These are phyloP conservation scores for Gallinago jamesoni DNA, from an alignment of 2,113 vertebrate species.

Conservation along the genomic window DNA sequence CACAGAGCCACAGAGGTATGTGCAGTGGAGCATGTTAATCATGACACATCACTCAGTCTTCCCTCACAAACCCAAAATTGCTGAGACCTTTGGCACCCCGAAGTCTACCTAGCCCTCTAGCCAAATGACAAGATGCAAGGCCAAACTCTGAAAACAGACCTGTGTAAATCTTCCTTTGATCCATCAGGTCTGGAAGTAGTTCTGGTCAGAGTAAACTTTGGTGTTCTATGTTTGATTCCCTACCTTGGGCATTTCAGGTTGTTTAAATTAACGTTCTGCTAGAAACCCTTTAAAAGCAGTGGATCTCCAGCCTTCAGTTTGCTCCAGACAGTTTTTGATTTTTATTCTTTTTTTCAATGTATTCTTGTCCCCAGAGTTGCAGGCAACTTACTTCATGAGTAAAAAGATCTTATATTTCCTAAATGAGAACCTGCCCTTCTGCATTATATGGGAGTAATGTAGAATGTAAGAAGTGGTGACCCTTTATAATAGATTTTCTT, in stretches of 20 bases:
- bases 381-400: neutral
- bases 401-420: neutral
- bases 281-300: neutral
- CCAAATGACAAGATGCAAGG: neutral
- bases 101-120: neutral
- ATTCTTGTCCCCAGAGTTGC: neutral
- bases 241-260: neutral
- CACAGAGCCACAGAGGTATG: neutral
- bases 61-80: neutral
- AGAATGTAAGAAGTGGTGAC: neutral
- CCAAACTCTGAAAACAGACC: neutral
- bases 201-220: neutral
- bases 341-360: neutral
- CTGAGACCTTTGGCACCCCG: neutral
- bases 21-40: neutral
- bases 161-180: neutral
- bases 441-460: neutral
- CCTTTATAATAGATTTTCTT: neutral
- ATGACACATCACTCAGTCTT: neutral
- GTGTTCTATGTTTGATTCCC: neutral
- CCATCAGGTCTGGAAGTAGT: neutral
- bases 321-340: neutral
- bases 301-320: neutral
- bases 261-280: neutral
- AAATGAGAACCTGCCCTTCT: neutral